Evolutionary conservation across 1,140 invertebrate species (phyloP).

Genomic region (Arctopsyche grandis): DNA sequence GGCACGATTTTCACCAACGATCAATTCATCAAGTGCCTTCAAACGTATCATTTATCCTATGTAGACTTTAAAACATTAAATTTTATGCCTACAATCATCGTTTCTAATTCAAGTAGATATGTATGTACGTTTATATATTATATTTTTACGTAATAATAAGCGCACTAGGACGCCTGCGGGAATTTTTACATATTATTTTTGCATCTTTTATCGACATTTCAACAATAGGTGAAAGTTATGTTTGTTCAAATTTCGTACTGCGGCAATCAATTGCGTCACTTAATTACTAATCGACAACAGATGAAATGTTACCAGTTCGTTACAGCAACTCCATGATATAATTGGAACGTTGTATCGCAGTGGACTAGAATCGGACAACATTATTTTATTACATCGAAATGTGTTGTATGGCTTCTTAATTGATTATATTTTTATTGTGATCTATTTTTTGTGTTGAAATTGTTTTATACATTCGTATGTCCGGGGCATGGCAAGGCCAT

Average conservation of each 20-base stretch:
- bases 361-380: not conserved
- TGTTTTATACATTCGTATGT: too few species aligned
- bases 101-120: not conserved
- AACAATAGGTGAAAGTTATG: conserved; percentile 14
- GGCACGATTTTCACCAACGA: too few species aligned
- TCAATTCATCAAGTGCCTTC: too few species aligned
- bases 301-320: not conserved
- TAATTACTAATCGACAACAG: conserved; percentile 14
- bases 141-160: not conserved
- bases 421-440: too few species aligned
- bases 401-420: too few species aligned
- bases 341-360: not conserved
- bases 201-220: conserved; percentile 3
- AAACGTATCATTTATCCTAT: too few species aligned
- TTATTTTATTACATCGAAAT: too few species aligned
- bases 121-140: conserved; percentile 12
- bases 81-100: too few species aligned
- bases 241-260: not conserved
- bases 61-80: too few species aligned
- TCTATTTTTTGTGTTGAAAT: too few species aligned
- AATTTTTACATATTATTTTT: too few species aligned
- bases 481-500: conserved; percentile 28
- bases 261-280: not conserved
- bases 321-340: not conserved
- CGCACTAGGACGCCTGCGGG: not conserved